These are phyloP conservation scores for Bathynomus jamesi DNA, from an alignment of 1,140 invertebrate genomes.

Conservation along the genomic window DNA sequence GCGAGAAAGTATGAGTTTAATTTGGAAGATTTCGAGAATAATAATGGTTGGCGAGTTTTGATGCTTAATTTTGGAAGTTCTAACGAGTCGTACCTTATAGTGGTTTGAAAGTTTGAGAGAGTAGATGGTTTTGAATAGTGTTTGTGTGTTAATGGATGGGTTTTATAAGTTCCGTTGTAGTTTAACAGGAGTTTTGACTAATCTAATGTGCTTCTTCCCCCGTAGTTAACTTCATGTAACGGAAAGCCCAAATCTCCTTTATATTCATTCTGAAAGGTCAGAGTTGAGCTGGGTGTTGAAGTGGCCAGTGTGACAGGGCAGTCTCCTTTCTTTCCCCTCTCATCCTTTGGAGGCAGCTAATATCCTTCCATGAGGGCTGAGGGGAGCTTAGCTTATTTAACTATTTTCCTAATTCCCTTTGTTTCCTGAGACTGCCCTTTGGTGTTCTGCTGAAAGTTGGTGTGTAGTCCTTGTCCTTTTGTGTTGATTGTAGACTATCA, in stretches of 20 bases:
- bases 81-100: no score
- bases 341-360: background rate
- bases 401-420: background rate
- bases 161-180: no score
- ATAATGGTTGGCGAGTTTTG: no score
- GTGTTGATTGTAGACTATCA: background rate
- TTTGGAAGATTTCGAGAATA: no score
- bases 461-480: background rate
- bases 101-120: no score
- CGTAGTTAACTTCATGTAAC: background rate
- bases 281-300: background rate
- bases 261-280: conserved; percentile 1
- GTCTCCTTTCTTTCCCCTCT: background rate
- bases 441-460: background rate
- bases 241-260: background rate
- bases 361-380: background rate
- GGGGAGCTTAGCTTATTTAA: background rate
- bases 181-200: no score
- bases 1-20: no score
- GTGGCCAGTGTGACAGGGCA: background rate
- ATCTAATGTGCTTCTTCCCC: background rate
- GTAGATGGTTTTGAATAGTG: no score
- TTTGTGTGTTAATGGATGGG: no score
- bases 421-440: background rate
- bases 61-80: no score